Conservation (phyloP, 2,113 vertebrate species). For the Chroicocephalus ridibundus region DNA sequence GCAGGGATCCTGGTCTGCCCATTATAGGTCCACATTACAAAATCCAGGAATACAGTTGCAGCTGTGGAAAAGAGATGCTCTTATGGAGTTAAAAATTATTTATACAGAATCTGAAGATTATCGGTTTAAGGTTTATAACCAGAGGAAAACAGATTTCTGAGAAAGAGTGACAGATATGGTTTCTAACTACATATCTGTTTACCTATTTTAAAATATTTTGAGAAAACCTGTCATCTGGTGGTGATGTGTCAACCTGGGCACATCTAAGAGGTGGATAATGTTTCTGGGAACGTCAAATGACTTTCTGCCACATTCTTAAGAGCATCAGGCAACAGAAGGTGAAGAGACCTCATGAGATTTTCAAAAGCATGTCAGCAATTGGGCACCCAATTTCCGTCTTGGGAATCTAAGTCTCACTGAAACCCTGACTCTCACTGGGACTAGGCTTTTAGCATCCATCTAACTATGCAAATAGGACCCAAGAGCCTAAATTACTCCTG, state of each 20-base stretch:
- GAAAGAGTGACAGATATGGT: neutral
- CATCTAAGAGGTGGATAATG: neutral
- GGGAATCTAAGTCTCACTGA: neutral
- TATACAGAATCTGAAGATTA: neutral
- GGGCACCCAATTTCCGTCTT: neutral
- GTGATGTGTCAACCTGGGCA: neutral
- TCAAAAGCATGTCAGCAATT: neutral
- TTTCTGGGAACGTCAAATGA: neutral
- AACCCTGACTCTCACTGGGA: neutral
- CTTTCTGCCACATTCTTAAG: neutral
- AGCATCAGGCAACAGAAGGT: neutral
- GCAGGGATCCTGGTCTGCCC: neutral
- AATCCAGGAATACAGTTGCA: neutral
- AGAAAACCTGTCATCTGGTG: neutral
- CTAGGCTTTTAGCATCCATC: neutral
- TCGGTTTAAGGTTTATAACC: neutral
- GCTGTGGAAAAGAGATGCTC: neutral
- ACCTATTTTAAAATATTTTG: neutral
- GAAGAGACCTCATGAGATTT: neutral
- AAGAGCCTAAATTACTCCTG: neutral
- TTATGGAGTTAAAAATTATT: neutral
- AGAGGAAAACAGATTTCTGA: neutral
- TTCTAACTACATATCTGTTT: neutral
- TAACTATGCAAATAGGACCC: neutral
- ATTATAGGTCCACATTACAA: neutral